phyloP scores from a whole-genome alignment of 2,113 vertebrate genomes.

The Urocynchramus pylzowi region DNA sequence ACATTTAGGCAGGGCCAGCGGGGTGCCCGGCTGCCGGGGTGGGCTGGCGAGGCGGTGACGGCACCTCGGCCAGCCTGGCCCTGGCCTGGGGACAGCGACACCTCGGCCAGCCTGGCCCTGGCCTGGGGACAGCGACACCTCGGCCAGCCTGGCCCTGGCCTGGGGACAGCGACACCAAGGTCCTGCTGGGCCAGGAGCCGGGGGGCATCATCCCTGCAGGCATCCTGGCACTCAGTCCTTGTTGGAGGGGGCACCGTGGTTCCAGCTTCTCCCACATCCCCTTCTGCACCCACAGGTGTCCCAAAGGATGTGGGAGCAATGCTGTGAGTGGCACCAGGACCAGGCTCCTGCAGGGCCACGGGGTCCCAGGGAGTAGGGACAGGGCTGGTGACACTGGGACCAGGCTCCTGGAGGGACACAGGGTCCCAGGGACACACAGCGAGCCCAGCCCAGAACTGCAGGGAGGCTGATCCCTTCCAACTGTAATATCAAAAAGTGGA shows the following conservation, averaged over 20 bases:
- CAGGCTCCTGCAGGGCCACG: rapidly evolving
- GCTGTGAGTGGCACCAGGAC: not conserved
- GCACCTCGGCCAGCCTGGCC: not conserved
- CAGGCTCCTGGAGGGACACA: not conserved
- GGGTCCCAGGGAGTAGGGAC: not conserved
- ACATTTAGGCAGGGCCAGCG: not conserved
- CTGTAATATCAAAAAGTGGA: not conserved
- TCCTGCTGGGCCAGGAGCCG: not conserved
- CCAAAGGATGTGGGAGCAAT: rapidly evolving
- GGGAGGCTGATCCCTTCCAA: not conserved
- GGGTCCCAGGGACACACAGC: rapidly evolving
- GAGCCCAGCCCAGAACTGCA: not conserved
- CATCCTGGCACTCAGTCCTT: rapidly evolving
- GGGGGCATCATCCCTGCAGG: rapidly evolving
- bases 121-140: not conserved
- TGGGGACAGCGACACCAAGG: rapidly evolving
- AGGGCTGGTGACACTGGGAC: rapidly evolving
- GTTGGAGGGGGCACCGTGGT: rapidly evolving
- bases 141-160: rapidly evolving
- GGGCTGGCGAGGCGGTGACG: not conserved
- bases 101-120: rapidly evolving
- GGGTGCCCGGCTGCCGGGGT: not conserved
- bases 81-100: rapidly evolving
- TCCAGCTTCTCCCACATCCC: not conserved
- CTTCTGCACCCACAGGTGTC: rapidly evolving